Conservation (phyloP, 2,888 invertebrate genomes). For the Stenodema calcarata region DNA sequence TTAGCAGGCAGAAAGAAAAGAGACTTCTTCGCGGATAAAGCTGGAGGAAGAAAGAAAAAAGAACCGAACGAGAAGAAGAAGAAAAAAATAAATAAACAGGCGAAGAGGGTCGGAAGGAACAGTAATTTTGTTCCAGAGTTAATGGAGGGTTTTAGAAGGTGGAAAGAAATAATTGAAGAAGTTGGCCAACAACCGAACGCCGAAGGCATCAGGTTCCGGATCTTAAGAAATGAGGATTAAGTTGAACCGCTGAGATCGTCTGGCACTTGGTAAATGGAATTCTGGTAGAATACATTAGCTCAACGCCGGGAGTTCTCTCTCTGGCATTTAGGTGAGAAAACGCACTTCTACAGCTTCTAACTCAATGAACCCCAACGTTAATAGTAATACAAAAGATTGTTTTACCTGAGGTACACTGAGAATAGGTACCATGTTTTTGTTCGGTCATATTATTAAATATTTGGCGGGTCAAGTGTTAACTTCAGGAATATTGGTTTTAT, state of each 20-base stretch:
- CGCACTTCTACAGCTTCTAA: too few species aligned
- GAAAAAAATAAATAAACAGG: not conserved
- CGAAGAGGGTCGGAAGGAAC: not conserved
- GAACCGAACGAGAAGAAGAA: not conserved
- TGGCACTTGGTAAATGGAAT: not conserved
- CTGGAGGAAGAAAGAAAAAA: too few species aligned
- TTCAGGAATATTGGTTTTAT: too few species aligned
- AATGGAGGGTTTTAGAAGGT: conserved; percentile 6
- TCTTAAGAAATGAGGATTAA: not conserved
- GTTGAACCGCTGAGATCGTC: not conserved
- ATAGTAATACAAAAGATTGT: too few species aligned
- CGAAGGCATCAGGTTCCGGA: not conserved
- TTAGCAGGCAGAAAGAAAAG: not conserved
- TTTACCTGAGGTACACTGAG: too few species aligned
- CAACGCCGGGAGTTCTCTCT: not conserved
- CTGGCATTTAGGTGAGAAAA: too few species aligned
- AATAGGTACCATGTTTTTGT: too few species aligned
- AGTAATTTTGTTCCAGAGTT: conserved; percentile 16
- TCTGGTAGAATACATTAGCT: not conserved
- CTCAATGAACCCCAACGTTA: too few species aligned
- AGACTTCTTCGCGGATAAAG: not conserved
- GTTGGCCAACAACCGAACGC: not conserved
- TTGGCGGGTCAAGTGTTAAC: too few species aligned
- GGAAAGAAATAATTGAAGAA: conserved; percentile 26
- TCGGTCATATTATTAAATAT: too few species aligned